Percentiles rank a stretch among this genome's conserved stretches.
Conservation (phyloP, 2,888 invertebrate genomes). For the Caenorhabditis auriculariae region DNA sequence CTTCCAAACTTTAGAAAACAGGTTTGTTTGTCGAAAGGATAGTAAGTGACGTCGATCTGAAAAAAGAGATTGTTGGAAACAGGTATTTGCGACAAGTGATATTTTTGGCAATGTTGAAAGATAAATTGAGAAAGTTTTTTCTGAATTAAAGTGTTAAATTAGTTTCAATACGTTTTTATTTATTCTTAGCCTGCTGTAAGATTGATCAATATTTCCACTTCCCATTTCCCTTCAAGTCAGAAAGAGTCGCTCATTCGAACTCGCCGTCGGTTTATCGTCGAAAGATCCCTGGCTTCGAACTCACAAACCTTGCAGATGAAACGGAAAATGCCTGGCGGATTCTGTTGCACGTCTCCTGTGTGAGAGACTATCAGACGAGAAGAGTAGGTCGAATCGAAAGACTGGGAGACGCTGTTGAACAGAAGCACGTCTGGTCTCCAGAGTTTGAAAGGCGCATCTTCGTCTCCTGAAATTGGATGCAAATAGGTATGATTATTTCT, state of each 20-base stretch:
- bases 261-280: too few species aligned
- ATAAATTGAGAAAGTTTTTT: too few species aligned
- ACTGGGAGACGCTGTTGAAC: slow-evolving; percentile 47
- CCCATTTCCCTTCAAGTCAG: too few species aligned
- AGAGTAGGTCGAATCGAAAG: slow-evolving; percentile 47
- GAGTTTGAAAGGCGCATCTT: slow-evolving; percentile 38
- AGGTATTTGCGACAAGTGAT: too few species aligned
- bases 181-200: too few species aligned
- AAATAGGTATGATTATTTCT: not conserved
- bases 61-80: too few species aligned
- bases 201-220: too few species aligned
- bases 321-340: slow-evolving; percentile 46
- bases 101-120: too few species aligned
- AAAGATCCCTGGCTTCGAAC: too few species aligned
- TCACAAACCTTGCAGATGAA: slow-evolving; percentile 34
- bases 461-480: slow-evolving; percentile 17
- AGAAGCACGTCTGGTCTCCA: slow-evolving; percentile 46
- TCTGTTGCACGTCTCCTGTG: slow-evolving; percentile 42
- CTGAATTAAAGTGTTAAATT: too few species aligned
- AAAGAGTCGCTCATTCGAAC: too few species aligned
- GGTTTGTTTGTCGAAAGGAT: slow-evolving; percentile 45
- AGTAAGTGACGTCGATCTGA: slow-evolving; percentile 48
- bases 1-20: slow-evolving; percentile 46
- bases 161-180: too few species aligned
- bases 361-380: slow-evolving; percentile 41